These are phyloP conservation scores for Congeria kusceri DNA, from an alignment of 2,888 invertebrate species.

Conservation along the genomic window DNA sequence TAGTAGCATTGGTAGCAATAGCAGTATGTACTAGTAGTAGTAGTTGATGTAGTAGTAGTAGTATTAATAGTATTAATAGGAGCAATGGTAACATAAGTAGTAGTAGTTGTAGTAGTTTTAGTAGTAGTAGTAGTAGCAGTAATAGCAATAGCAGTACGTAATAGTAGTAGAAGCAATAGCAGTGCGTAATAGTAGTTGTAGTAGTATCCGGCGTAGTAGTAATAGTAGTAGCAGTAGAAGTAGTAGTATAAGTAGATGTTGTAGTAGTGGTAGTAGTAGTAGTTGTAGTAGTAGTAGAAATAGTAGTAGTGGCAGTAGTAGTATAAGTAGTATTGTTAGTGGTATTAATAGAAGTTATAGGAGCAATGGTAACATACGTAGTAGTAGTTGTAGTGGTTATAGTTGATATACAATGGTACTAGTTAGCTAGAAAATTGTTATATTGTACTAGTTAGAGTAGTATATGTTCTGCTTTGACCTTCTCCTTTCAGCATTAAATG, in stretches of 20 bases:
- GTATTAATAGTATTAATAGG: no score
- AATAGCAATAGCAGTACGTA: slow-evolving; percentile 5
- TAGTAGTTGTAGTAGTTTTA: not conserved
- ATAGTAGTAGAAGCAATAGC: slow-evolving; percentile 10
- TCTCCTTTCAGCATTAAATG: no score
- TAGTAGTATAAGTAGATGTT: not conserved
- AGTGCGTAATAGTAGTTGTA: slow-evolving; percentile 2
- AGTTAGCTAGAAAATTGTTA: no score
- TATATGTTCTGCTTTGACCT: no score
- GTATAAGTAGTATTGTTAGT: slow-evolving; percentile 26
- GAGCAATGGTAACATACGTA: not conserved
- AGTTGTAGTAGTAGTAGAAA: slow-evolving; percentile 12
- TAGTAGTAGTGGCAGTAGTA: slow-evolving; percentile 11
- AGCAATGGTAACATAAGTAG: no score
- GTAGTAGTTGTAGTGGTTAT: slow-evolving; percentile 12
- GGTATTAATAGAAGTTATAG: not conserved
- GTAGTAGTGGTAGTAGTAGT: slow-evolving; percentile 20
- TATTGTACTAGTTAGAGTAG: no score
- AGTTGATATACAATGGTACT: not conserved
- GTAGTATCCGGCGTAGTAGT: slow-evolving; percentile 26
- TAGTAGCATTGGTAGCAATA: not conserved
- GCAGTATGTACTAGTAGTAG: slow-evolving; percentile 8
- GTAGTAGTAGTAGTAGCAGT: slow-evolving; percentile 17
- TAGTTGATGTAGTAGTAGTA: slow-evolving; percentile 10
- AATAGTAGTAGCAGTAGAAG: slow-evolving; percentile 17